Evolutionary conservation across 1,140 invertebrate genomes (phyloP), one percentile per base, ranked within the genome.

Genomic region (Heliothis virescens): DNA sequence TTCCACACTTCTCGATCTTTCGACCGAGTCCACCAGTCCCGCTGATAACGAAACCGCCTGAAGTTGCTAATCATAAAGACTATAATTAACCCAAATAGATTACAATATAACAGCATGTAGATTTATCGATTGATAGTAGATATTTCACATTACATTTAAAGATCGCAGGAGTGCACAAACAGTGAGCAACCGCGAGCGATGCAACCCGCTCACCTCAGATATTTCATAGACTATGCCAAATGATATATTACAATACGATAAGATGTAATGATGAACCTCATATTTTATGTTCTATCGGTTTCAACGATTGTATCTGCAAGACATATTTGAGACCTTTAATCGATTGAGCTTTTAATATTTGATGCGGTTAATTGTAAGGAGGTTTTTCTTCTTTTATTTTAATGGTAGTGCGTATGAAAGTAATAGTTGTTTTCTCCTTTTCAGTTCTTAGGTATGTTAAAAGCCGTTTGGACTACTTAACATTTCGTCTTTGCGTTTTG

Each of bases 61-160:
- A n/a, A n/a, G n/a, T n/a, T n/a, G n/a, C n/a, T n/a, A n/a, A n/a
- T n/a, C n/a, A n/a, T n/a, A n/a, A n/a, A n/a, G n/a, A n/a, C n/a
- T n/a, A n/a, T n/a, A n/a, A n/a, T n/a, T n/a, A n/a, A n/a, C n/a
- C n/a, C n/a, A 34, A 5, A 34, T 34, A 34, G 34, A 34, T 34
- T 34, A 34, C 34, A 34, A 34, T 34, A 34, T 34, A 34, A 34
- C 34, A 34, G 7, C 34, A 34, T 34, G 7, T 34, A 63, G 29
- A 63, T 41, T 65, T 65, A 65, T 65, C 34, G 41, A 65, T 65
- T 47, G 62, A 65, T 65, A 65, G 47, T 65, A 47, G 34, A 15
- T 34, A 65, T 65, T 34, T 47, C n/a, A 34, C 62, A 65, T 65
- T 65, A 65, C 62, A 65, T 65, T 65, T 65, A 65, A 65, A 65